Conservation (phyloP, 2,113 vertebrate genomes). For the Picathartes gymnocephalus region DNA sequence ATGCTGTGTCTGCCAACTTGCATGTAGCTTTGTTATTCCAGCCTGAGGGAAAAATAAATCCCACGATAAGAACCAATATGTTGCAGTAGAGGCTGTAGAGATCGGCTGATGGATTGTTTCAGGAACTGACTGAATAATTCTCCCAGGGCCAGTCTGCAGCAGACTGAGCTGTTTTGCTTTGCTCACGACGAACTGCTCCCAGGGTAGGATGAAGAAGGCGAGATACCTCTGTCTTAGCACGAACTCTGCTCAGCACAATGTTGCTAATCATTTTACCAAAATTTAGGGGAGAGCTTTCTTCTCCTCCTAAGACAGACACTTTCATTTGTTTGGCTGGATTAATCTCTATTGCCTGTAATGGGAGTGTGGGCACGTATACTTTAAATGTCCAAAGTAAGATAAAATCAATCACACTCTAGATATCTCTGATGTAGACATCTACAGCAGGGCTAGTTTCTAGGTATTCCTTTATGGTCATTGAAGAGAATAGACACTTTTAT, state of each 20-base stretch:
- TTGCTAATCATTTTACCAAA: not conserved
- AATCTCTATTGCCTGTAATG: not conserved
- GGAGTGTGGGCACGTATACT: not conserved
- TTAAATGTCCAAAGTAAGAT: constrained; percentile 1
- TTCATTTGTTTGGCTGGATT: not conserved
- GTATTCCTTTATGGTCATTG: constrained; percentile 21
- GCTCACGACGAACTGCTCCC: not conserved
- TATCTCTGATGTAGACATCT: constrained; percentile 26
- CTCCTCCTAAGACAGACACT: not conserved
- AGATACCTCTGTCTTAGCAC: not conserved
- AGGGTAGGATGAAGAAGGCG: not conserved
- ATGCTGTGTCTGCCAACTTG: not conserved
- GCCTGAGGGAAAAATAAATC: constrained; percentile 6
- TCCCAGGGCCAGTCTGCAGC: not conserved
- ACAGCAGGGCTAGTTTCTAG: constrained; percentile 14
- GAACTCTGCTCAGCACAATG: not conserved
- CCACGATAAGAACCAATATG: not conserved
- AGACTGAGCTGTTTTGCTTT: not conserved
- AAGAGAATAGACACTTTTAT: constrained; percentile 51
- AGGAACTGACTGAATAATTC: not conserved
- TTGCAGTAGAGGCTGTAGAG: not conserved
- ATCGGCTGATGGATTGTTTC: not conserved
- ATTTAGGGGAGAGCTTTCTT: not conserved
- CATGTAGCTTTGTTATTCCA: not conserved
- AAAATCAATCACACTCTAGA: constrained; percentile 27